Conservation (phyloP, 2,113 vertebrate genomes). For the Oceanites oceanicus region DNA sequence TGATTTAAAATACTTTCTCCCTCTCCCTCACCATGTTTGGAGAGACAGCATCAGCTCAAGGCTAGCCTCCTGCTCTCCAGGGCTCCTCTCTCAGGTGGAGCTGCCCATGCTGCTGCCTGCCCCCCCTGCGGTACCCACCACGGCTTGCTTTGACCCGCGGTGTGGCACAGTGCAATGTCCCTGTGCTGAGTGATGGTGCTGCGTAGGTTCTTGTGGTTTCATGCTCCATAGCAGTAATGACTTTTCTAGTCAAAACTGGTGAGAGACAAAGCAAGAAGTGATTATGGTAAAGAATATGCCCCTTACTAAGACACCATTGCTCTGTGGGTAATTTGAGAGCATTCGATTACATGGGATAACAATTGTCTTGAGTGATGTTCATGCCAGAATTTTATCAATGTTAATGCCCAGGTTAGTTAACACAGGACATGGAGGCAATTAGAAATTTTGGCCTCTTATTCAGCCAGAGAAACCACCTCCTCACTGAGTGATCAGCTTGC, state of each 20-base stretch:
- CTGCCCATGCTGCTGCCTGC: background rate
- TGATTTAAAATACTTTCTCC: background rate
- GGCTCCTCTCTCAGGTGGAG: background rate
- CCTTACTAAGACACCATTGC: background rate
- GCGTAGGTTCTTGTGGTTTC: background rate
- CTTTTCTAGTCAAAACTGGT: background rate
- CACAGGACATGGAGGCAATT: background rate
- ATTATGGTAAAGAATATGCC: background rate
- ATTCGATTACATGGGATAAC: background rate
- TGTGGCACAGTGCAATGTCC: fast-evolving
- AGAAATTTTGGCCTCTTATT: background rate
- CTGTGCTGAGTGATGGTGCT: background rate
- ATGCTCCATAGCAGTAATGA: background rate
- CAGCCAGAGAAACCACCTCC: background rate
- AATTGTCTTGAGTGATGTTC: fast-evolving
- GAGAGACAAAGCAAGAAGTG: background rate
- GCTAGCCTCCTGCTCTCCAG: background rate
- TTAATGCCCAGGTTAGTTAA: background rate
- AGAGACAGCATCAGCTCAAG: background rate
- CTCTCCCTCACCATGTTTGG: background rate
- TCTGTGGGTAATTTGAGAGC: background rate
- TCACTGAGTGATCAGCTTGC: background rate
- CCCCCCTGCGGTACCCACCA: too few species aligned
- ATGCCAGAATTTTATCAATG: background rate
- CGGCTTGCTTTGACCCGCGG: background rate